Evolutionary conservation across 2,113 vertebrate genomes (phyloP).

Genomic region (cat (Felis catus)): F.catus_Fca126_mat1.0 CM031419.1:182614001-182614500

Average conservation of each 20-base stretch:
- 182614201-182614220: background rate
- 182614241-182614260: background rate
- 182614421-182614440: background rate
- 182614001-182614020: background rate
- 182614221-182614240: background rate
- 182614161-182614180: background rate
- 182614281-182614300: background rate
- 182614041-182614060: background rate
- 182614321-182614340: background rate
- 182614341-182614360: background rate
- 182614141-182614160: background rate
- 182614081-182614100: background rate
- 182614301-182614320: background rate
- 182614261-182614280: background rate
- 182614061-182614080: background rate
- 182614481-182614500: background rate
- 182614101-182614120: background rate
- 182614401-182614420: background rate
- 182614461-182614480: background rate
- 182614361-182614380: background rate
- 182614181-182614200: no score
- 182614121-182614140: background rate
- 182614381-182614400: background rate
- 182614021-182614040: background rate
- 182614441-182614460: background rate